Evolutionary conservation across 2,797 vertebrate species (phyloP).

Genomic region (Hybognathus amarus): DNA sequence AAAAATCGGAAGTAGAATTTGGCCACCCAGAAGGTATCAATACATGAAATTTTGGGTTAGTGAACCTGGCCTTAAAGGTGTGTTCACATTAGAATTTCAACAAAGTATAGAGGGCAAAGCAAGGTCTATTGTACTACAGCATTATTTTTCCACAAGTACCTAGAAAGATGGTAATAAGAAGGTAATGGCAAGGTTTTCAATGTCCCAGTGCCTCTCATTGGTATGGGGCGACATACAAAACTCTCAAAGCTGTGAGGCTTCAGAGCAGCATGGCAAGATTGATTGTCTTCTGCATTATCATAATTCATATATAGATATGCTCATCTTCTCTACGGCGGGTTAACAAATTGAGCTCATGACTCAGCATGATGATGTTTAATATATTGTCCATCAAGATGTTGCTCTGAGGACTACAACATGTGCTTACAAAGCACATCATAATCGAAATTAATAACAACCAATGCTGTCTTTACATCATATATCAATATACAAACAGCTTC

Average conservation of each 20-base stretch:
- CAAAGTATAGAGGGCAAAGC: too few species aligned
- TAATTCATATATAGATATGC: background rate
- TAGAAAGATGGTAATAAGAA: too few species aligned
- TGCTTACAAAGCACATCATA: background rate
- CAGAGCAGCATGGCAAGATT: slow-evolving; percentile 48
- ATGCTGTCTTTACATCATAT: background rate
- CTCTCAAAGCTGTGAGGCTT: slow-evolving; percentile 57
- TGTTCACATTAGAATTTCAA: too few species aligned
- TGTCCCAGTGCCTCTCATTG: slow-evolving; percentile 47
- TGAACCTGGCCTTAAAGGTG: too few species aligned
- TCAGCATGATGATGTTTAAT: background rate
- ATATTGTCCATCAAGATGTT: background rate
- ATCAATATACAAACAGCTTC: background rate
- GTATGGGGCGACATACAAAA: slow-evolving; percentile 54
- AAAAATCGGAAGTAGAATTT: too few species aligned
- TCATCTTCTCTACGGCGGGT: background rate
- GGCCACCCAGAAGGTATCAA: too few species aligned
- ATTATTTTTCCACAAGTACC: slow-evolving; percentile 1
- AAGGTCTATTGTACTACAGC: background rate
- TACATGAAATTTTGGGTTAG: too few species aligned
- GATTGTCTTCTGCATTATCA: slow-evolving; percentile 14
- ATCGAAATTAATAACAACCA: background rate
- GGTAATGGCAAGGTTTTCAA: slow-evolving; percentile 50
- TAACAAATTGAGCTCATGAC: background rate
- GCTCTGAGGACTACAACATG: background rate